Evolutionary conservation across 2,797 vertebrate species (phyloP).

Genomic region (Phataginus tricuspis): DNA sequence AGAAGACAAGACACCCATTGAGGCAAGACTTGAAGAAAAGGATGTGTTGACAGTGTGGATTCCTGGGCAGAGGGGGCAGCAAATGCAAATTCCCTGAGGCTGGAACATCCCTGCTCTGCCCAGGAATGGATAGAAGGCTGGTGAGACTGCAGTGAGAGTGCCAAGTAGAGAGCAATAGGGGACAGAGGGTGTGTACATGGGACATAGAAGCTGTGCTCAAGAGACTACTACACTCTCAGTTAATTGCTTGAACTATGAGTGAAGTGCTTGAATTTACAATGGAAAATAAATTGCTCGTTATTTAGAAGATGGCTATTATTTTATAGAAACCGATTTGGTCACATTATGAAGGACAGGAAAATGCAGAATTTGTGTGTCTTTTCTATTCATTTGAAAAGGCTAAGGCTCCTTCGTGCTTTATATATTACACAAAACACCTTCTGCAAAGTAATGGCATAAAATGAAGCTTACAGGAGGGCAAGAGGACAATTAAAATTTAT

Average conservation of each 20-base stretch:
- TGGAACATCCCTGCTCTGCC: background rate
- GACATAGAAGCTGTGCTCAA: background rate
- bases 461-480: background rate
- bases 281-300: background rate
- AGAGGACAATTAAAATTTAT: background rate
- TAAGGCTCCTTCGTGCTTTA: background rate
- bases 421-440: background rate
- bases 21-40: background rate
- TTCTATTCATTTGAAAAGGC: background rate
- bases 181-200: background rate
- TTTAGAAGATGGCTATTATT: background rate
- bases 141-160: background rate
- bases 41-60: background rate
- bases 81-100: background rate
- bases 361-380: background rate
- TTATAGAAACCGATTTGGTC: background rate
- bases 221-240: background rate
- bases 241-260: background rate
- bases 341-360: background rate
- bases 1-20: background rate
- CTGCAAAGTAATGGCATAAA: background rate
- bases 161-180: background rate
- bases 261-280: background rate
- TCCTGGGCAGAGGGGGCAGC: background rate
- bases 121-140: background rate